phyloP scores from a whole-genome alignment of 2,797 vertebrate genomes.

The Catharus ustulatus region DNA sequence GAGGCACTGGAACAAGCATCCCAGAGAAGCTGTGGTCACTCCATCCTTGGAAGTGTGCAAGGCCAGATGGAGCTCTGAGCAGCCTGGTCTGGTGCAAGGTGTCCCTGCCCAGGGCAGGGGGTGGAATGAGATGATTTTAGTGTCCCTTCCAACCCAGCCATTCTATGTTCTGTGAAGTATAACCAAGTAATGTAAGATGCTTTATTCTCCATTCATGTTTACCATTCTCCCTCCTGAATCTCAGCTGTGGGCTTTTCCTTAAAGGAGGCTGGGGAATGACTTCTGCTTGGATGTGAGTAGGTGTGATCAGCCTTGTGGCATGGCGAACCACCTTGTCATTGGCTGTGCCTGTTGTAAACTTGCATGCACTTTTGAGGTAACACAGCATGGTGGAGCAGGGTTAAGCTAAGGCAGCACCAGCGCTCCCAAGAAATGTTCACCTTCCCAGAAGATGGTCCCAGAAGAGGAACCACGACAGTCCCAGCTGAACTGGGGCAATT shows the following conservation, averaged over 20 bases:
- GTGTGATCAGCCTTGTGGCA: neutral
- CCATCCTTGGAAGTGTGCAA: neutral
- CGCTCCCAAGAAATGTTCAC: rapidly evolving
- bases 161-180: neutral
- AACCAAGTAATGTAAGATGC: neutral
- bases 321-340: neutral
- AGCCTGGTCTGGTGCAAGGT: neutral
- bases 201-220: neutral
- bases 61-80: neutral
- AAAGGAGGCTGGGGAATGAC: neutral
- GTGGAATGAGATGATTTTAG: neutral
- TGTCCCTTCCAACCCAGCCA: neutral
- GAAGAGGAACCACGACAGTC: neutral
- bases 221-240: neutral
- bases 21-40: neutral
- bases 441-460: neutral
- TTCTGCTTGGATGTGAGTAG: neutral
- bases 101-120: neutral
- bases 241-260: neutral
- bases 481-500: neutral
- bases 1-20: neutral
- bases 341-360: neutral
- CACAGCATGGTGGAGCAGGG: rapidly evolving
- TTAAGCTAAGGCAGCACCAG: neutral
- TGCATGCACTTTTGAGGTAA: neutral